phyloP scores from a whole-genome alignment of 2,888 invertebrate genomes.

The Eurytoma adleriae region DNA sequence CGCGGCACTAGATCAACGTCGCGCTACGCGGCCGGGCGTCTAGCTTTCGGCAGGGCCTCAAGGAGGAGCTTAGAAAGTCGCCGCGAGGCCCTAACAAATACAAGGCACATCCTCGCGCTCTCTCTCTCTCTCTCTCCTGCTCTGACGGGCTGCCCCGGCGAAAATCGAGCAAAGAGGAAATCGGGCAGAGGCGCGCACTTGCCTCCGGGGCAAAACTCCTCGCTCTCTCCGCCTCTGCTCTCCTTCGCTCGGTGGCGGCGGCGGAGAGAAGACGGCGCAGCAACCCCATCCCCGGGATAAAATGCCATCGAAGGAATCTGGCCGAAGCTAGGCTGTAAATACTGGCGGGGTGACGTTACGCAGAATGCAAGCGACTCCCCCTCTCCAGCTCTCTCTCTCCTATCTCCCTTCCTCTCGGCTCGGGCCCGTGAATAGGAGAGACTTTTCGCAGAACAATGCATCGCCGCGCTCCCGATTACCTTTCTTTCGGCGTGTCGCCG shows the following conservation, averaged over 20 bases:
- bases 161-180: conserved; percentile 64
- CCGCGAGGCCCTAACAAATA: too few species aligned
- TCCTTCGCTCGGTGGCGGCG: not conserved
- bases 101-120: too few species aligned
- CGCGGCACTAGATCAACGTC: conserved; percentile 74
- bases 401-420: conserved; percentile 50
- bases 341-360: conserved; percentile 70
- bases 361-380: conserved; percentile 66
- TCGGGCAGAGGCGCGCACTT: conserved; percentile 64
- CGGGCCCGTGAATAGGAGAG: conserved; percentile 46
- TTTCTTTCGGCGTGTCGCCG: conserved; percentile 41
- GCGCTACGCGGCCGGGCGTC: conserved; percentile 60
- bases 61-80: not conserved
- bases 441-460: conserved; percentile 64
- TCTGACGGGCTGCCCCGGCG: conserved; percentile 60
- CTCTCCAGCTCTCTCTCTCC: conserved; percentile 51
- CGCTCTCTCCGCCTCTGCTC: not conserved
- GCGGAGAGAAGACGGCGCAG: conserved; percentile 39
- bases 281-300: conserved; percentile 48
- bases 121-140: not conserved
- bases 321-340: conserved; percentile 70
- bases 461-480: conserved; percentile 57
- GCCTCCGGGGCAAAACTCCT: conserved; percentile 5
- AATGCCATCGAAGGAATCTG: conserved; percentile 71
- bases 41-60: conserved; percentile 38